Evolutionary conservation across 2,797 vertebrate species (phyloP).

Genomic region (Platalea minor): DNA sequence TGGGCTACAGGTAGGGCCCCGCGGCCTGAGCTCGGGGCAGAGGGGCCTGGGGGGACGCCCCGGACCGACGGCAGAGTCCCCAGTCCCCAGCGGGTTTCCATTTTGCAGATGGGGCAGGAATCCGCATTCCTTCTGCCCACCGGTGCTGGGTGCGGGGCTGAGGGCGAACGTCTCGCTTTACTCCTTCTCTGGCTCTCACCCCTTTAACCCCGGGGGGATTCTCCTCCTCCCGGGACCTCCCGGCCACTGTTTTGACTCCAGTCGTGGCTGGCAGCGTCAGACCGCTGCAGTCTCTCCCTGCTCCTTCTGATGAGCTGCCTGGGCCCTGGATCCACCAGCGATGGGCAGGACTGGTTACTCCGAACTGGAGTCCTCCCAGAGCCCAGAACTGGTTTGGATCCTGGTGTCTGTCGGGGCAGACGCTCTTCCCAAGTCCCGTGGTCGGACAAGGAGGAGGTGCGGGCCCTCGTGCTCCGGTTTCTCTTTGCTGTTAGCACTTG

Average conservation of each 20-base stretch:
- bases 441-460: fast-evolving
- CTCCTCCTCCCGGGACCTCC: neutral
- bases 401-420: neutral
- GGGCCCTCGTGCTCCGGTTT: neutral
- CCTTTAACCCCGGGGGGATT: neutral
- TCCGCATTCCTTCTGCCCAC: neutral
- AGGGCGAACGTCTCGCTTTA: fast-evolving
- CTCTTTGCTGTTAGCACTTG: neutral
- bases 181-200: too few species aligned
- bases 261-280: too few species aligned
- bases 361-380: neutral
- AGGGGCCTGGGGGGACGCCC: fast-evolving
- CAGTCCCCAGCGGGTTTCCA: fast-evolving
- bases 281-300: neutral
- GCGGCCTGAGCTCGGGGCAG: neutral
- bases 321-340: neutral
- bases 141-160: neutral
- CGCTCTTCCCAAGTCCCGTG: neutral
- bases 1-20: constrained; percentile 87
- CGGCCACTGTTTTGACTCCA: neutral
- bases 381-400: neutral
- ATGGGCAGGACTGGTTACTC: neutral
- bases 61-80: neutral
- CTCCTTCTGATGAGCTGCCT: neutral
- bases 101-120: neutral